phyloP scores from a whole-genome alignment of 2,888 invertebrate species.

The Athalia circularis region DNA sequence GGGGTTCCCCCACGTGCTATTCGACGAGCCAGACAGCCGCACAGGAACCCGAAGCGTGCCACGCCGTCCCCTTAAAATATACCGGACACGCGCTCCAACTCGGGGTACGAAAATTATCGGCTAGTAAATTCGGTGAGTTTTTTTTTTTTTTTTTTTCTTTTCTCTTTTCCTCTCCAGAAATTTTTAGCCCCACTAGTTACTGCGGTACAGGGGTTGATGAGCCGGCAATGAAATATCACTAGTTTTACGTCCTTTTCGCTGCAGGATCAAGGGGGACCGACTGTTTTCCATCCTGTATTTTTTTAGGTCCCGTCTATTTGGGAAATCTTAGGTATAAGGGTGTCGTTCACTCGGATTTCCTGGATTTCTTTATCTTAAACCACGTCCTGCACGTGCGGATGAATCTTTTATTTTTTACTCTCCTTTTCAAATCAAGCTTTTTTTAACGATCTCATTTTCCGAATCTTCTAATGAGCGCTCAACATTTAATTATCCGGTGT shows the following conservation, averaged over 20 bases:
- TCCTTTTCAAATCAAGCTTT: neutral
- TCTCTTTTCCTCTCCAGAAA: conserved; percentile 48
- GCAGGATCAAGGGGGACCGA: conserved; percentile 51
- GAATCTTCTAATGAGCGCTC: no score
- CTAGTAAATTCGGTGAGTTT: conserved; percentile 56
- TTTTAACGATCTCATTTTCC: neutral
- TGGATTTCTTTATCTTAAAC: neutral
- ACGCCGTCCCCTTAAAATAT: conserved; percentile 47
- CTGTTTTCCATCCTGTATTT: conserved; percentile 55
- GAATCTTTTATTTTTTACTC: neutral
- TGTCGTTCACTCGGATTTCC: conserved; percentile 1
- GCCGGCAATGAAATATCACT: conserved; percentile 57
- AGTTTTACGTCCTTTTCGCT: conserved; percentile 32
- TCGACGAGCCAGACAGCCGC: conserved; percentile 34
- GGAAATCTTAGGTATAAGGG: conserved; percentile 52
- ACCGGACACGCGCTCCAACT: conserved; percentile 49
- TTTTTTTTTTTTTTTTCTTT: no score
- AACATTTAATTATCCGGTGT: no score
- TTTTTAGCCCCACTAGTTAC: conserved; percentile 34
- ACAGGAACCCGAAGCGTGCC: conserved; percentile 51
- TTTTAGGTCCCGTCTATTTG: conserved; percentile 56
- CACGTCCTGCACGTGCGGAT: neutral
- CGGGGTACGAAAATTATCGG: conserved; percentile 59
- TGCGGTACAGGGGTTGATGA: conserved; percentile 51
- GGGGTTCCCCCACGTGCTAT: conserved; percentile 49